Base-by-base conservation (phyloP, 2,888 invertebrate species). In the Mayetiola destructor region DNA sequence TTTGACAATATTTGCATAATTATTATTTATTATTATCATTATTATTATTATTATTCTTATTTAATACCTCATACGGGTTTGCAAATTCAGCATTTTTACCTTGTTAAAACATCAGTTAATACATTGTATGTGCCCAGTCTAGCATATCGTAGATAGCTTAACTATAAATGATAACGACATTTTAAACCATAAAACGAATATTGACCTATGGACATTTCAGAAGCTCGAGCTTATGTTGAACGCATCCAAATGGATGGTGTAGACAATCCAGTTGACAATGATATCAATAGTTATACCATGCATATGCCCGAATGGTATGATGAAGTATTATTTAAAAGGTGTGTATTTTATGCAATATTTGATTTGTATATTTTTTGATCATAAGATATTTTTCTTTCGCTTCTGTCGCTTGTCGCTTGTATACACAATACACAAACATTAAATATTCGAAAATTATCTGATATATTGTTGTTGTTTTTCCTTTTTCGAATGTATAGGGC, bases 261-360 rank as follows among this genome's bases (percentile, higher is more conserved):
- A 30, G 61, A 64, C 32, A 69, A 69, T 60, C 57, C 60, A 9
- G 54, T 60, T 6, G 59, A 60, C 20, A 69, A 68, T 16, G 71
- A 69, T 57, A 68, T 67, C 55, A 69, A 66, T 32, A 39, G 54
- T n/a, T 57, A 53, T 18, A 53, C 16, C 18, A 32, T 80, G 63
- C 74, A 76, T 59, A 65, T 84, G 55, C 87, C 86, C 0, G 65
- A 76, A 29, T 86, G 81, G 76, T 87, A 78, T 66, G 78, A 86
- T 66, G 79, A 80, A 60, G 69, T 78, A 57, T 75, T 81, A 66
- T 86, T 79, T 64, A 78, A 77, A 66, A 76, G 75, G 84, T 82
- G 65, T 70, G 74, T 60, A 40, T 58, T 12, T 57, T 12, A 32
- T 9, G 6, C 5, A 37, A 37, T 9, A 37, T 30, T 18, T 53